Evolutionary conservation across 2,113 vertebrate species (phyloP).

Genomic region (Panurus biarmicus): DNA sequence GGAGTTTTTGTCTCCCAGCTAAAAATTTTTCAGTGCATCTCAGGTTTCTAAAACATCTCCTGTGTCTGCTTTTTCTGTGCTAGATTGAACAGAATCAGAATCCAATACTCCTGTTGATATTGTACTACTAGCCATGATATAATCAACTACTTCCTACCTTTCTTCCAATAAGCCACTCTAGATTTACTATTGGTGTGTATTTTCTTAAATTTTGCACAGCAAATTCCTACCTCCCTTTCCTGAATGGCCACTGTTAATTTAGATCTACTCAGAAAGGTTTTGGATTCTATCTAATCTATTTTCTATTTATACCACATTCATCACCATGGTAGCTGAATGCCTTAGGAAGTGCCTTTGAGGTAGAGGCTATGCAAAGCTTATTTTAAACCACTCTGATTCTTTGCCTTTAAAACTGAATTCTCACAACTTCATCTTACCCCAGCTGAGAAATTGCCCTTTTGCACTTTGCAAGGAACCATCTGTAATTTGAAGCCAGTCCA

Average conservation of each 20-base stretch:
- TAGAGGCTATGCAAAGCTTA: conserved; percentile 27
- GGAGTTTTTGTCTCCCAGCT: neutral
- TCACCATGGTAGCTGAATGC: conserved; percentile 63
- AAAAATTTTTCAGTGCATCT: neutral
- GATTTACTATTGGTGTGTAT: conserved; percentile 16
- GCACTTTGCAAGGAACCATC: neutral
- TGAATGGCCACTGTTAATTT: conserved; percentile 24
- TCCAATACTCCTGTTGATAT: neutral
- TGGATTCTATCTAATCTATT: conserved; percentile 38
- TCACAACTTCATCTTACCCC: neutral
- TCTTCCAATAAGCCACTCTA: neutral
- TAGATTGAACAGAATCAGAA: conserved; percentile 1
- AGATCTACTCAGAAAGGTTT: conserved; percentile 25
- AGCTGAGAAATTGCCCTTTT: neutral
- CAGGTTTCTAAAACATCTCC: neutral
- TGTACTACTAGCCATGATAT: neutral
- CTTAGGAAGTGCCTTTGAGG: conserved; percentile 37
- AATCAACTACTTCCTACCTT: neutral
- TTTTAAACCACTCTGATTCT: conserved; percentile 38
- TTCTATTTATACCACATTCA: conserved; percentile 57
- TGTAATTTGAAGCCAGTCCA: conserved; percentile 24
- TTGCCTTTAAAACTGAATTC: conserved; percentile 34
- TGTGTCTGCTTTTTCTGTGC: neutral
- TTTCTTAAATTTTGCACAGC: conserved; percentile 18
- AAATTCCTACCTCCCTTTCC: conserved; percentile 8